Percentiles rank a stretch among this genome's conserved stretches.
Conservation (phyloP, 2,888 invertebrate species). For the Netelia virgata region DNA sequence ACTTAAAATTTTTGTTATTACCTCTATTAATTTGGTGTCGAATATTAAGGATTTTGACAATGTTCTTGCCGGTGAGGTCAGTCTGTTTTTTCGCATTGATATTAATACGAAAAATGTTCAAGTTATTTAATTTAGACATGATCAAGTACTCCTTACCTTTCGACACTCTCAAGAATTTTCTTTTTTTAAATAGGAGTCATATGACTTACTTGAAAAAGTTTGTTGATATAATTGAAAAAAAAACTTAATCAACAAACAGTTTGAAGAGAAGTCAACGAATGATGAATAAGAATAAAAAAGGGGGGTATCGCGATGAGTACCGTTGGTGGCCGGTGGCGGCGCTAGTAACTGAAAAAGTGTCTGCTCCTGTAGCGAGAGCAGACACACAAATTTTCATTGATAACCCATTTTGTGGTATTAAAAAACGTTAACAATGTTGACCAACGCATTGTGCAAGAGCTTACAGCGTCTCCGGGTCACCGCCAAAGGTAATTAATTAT, state of each 20-base stretch:
- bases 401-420: conserved; percentile 23
- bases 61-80: too few species aligned
- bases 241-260: too few species aligned
- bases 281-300: background rate
- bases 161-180: too few species aligned
- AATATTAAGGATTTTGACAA: too few species aligned
- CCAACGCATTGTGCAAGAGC: conserved; percentile 69
- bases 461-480: conserved; percentile 66
- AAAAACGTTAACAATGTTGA: conserved; percentile 67
- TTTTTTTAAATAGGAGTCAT: too few species aligned
- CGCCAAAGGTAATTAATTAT: conserved; percentile 63
- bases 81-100: too few species aligned
- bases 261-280: background rate
- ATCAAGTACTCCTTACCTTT: too few species aligned
- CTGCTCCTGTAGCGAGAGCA: conserved; percentile 55
- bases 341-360: background rate
- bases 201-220: too few species aligned
- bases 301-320: background rate
- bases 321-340: background rate
- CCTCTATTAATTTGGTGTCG: too few species aligned
- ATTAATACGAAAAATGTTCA: too few species aligned
- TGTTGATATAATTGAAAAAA: too few species aligned
- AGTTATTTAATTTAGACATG: too few species aligned
- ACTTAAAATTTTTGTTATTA: background rate
- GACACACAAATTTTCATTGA: background rate